These are phyloP conservation scores for Oostethus manadensis DNA, from an alignment of 2,113 vertebrate species.

Conservation along the genomic window DNA sequence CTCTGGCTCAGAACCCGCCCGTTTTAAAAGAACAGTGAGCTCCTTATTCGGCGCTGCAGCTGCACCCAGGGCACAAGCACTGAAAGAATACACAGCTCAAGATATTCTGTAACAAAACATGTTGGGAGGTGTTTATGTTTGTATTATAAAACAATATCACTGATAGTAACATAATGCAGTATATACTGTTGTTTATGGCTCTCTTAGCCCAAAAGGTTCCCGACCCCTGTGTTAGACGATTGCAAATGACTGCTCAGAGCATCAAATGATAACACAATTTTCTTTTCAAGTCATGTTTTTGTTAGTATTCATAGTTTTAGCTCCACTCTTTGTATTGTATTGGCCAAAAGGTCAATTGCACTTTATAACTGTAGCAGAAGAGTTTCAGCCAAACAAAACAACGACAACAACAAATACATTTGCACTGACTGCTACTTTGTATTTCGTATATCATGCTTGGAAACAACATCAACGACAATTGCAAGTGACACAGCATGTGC, in stretches of 20 bases:
- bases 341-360: background rate
- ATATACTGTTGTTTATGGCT: too few species aligned
- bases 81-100: conserved; percentile 51
- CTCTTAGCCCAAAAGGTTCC: too few species aligned
- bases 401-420: background rate
- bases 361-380: background rate
- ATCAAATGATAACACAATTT: too few species aligned
- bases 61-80: conserved; percentile 20
- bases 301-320: too few species aligned
- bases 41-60: conserved; percentile 51
- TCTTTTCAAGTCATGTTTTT: too few species aligned
- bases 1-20: conserved; percentile 41
- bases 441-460: background rate
- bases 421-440: background rate
- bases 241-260: too few species aligned
- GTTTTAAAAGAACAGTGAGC: conserved; percentile 59
- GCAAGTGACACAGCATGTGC: conserved; percentile 3
- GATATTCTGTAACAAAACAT: conserved; percentile 3
- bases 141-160: background rate
- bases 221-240: too few species aligned
- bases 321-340: background rate
- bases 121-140: background rate
- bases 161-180: too few species aligned
- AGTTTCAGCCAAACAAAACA: too few species aligned
- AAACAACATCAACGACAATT: conserved; percentile 1